Conservation (phyloP, 2,113 vertebrate species). For the Boleophthalmus pectinirostris region DNA sequence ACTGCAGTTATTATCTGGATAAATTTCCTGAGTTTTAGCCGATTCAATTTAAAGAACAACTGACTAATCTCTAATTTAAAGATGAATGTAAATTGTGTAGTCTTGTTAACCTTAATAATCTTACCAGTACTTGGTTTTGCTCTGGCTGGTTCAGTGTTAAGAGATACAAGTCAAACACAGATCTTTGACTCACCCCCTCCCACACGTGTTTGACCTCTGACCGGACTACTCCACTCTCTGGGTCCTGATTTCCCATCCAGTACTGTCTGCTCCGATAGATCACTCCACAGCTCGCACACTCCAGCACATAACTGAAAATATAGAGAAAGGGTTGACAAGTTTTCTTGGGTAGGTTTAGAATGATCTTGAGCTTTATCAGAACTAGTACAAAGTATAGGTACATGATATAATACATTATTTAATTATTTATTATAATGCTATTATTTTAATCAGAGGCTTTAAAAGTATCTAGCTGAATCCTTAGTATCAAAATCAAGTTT, state of each 20-base stretch:
- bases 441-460: no score
- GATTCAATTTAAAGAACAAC: no score
- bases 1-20: no score
- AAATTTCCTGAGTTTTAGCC: no score
- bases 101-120: neutral
- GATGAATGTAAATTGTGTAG: no score
- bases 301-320: slow-evolving; percentile 78
- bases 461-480: no score
- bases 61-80: neutral
- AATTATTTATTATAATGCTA: no score
- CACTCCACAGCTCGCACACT: slow-evolving; percentile 81
- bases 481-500: no score
- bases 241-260: slow-evolving; percentile 84
- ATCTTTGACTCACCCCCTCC: slow-evolving; percentile 73
- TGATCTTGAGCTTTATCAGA: no score
- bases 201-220: slow-evolving; percentile 84
- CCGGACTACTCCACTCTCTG: slow-evolving; percentile 79
- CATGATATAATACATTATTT: no score
- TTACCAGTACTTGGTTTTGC: neutral
- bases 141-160: neutral
- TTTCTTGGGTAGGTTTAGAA: no score
- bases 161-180: neutral
- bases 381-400: no score
- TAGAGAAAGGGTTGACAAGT: neutral
- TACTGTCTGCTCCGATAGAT: slow-evolving; percentile 85